These are phyloP conservation scores for Propithecus perrieri DNA, from an alignment of 2,797 vertebrate genomes.

Conservation along the genomic window DNA sequence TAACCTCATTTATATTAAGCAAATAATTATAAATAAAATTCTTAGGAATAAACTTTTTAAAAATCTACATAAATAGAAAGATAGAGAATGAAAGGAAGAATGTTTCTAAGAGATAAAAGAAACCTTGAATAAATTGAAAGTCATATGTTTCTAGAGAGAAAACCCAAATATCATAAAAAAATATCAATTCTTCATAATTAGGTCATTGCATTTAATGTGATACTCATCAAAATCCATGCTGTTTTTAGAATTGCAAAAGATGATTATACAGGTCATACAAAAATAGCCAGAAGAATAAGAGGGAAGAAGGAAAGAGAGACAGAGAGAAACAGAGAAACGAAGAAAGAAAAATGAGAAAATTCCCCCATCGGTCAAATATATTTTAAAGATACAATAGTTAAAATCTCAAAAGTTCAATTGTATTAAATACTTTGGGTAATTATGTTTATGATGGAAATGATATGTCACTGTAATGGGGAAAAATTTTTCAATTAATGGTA, in stretches of 20 bases:
- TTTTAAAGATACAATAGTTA: constrained; percentile 14
- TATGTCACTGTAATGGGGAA: background rate
- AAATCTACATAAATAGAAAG: background rate
- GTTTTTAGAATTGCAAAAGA: background rate
- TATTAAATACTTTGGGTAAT: background rate
- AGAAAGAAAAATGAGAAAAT: background rate
- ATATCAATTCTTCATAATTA: background rate
- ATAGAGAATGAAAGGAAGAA: background rate
- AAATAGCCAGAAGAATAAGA: background rate
- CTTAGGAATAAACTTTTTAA: background rate
- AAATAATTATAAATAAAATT: background rate
- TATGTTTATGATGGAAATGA: background rate
- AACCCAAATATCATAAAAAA: background rate
- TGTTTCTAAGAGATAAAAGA: background rate
- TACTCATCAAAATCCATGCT: background rate
- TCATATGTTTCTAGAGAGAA: background rate
- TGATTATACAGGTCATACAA: background rate
- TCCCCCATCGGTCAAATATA: background rate
- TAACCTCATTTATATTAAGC: background rate
- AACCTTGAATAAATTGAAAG: background rate
- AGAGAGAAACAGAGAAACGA: background rate
- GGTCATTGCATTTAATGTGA: constrained; percentile 10
- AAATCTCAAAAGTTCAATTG: background rate
- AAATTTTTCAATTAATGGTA: background rate
- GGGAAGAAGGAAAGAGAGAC: background rate